These are phyloP conservation scores for Drosophila obscura DNA, from an alignment of 1,140 invertebrate genomes.

Conservation along the genomic window DNA sequence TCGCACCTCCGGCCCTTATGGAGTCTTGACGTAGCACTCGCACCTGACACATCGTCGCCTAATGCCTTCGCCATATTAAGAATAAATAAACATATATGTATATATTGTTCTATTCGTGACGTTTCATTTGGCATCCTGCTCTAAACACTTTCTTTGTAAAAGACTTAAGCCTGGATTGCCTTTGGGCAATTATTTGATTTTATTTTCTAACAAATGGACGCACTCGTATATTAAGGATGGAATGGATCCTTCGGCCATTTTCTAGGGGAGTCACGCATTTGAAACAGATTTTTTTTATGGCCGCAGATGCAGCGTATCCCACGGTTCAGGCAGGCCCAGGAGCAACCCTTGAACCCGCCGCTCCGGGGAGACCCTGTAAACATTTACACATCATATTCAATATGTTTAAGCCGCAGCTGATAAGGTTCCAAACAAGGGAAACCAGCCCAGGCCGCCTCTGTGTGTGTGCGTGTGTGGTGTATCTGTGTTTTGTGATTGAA, in stretches of 20 bases:
- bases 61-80: too few species aligned
- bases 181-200: constrained; percentile 42
- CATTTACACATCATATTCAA: constrained; percentile 75
- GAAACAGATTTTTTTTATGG: constrained; percentile 38
- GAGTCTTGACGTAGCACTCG: too few species aligned
- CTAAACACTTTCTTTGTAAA: background rate
- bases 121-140: too few species aligned
- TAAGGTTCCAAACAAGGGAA: constrained; percentile 61
- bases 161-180: constrained; percentile 37
- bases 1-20: too few species aligned
- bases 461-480: constrained; percentile 25
- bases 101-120: too few species aligned
- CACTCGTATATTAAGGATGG: constrained; percentile 41
- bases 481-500: constrained; percentile 68
- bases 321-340: constrained; percentile 19
- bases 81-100: too few species aligned
- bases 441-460: constrained; percentile 17
- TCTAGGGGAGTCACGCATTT: constrained; percentile 44
- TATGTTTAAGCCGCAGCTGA: constrained; percentile 73
- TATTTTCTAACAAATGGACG: constrained; percentile 49
- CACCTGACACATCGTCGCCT: too few species aligned
- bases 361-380: constrained; percentile 19
- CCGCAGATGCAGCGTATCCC: constrained; percentile 65
- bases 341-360: constrained; percentile 14
- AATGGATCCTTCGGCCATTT: too few species aligned